Evolutionary conservation across 2,113 vertebrate genomes (phyloP).

Genomic region (Atlantisia rogersi): DNA sequence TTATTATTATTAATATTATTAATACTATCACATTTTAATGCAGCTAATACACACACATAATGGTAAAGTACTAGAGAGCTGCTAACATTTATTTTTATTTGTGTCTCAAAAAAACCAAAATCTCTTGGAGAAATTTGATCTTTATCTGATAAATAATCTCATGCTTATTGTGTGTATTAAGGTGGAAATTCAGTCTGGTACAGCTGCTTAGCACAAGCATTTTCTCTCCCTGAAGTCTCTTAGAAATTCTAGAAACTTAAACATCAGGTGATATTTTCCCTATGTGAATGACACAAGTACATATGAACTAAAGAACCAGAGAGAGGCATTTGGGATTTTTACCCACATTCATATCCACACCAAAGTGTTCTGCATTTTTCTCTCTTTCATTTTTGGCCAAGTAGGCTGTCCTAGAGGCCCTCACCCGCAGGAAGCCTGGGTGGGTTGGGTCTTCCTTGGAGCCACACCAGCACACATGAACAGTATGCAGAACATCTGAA

Average conservation of each 20-base stretch:
- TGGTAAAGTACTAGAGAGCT: not conserved
- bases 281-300: not conserved
- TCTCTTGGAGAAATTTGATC: not conserved
- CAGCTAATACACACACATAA: not conserved
- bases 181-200: not conserved
- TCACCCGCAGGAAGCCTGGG: not conserved
- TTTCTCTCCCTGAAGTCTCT: not conserved
- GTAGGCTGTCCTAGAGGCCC: not conserved
- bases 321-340: not conserved
- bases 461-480: fast-evolving
- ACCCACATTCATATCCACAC: not conserved
- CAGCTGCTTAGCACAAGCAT: not conserved
- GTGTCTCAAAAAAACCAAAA: not conserved
- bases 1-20: not conserved
- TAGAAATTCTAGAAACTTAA: not conserved
- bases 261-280: not conserved
- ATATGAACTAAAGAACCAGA: not conserved
- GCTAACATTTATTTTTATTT: not conserved
- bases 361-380: not conserved
- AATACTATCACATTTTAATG: not conserved
- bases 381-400: not conserved
- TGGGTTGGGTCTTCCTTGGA: fast-evolving
- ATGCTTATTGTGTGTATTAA: not conserved
- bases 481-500: fast-evolving
- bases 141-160: not conserved